A percentile compares a stretch with the other conserved stretches of the same genome.
Conservation (phyloP, 1,140 invertebrate genomes). For the Plutomurus gul region DNA sequence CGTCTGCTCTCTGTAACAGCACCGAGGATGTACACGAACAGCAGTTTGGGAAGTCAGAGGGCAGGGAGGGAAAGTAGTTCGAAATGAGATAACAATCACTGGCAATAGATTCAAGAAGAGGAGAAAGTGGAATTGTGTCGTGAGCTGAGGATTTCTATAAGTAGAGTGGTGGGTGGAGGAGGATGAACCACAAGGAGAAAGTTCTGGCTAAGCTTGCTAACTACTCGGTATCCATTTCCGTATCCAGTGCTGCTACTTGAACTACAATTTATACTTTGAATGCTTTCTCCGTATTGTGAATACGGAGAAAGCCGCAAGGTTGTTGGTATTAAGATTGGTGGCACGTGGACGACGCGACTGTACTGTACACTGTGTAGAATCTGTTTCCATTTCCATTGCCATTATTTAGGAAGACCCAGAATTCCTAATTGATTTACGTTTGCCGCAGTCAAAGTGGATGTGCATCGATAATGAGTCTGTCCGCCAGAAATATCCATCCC, state of each 20-base stretch:
- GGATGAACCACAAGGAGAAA: not conserved
- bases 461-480: constrained; percentile 24
- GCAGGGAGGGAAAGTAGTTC: not conserved
- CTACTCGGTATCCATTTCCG: too few relatives aligned
- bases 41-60: not conserved
- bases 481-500: not conserved
- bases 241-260: too few relatives aligned
- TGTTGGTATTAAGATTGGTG: not conserved
- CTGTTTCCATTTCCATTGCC: not conserved
- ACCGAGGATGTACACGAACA: too few relatives aligned
- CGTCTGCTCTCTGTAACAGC: too few relatives aligned
- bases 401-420: constrained; percentile 24
- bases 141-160: not conserved
- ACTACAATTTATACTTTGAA: too few relatives aligned
- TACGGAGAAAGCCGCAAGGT: too few relatives aligned
- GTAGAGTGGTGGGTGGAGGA: not conserved
- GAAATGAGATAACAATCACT: constrained; percentile 8
- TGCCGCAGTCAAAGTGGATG: constrained; percentile 2
- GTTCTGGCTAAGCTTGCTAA: too few relatives aligned
- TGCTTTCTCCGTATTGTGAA: too few relatives aligned
- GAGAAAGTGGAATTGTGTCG: not conserved
- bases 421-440: constrained; percentile 17
- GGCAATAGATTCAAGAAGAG: not conserved
- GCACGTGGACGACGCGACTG: not conserved
- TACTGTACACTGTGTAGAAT: too few relatives aligned